Evolutionary conservation across 1,140 invertebrate genomes (phyloP).

Genomic region (Philotrypesis tridentata): DNA sequence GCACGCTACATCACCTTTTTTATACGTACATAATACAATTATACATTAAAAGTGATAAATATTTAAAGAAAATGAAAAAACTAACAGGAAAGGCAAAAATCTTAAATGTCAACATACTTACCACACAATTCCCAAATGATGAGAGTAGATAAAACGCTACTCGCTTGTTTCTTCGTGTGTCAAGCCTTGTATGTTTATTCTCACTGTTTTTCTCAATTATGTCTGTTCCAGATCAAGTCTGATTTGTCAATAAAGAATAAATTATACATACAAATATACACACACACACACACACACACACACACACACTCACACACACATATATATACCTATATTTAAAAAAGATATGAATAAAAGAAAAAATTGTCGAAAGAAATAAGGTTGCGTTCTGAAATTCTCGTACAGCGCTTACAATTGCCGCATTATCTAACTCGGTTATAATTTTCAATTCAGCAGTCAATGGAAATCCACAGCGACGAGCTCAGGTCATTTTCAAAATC

Average conservation of each 20-base stretch:
- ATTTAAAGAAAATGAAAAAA: not conserved
- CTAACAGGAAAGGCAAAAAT: not conserved
- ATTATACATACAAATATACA: not conserved
- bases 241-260: conserved; percentile 40
- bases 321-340: conserved; percentile 13
- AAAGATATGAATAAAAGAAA: conserved; percentile 34
- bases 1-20: conserved; percentile 33
- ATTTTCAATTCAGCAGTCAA: not conserved
- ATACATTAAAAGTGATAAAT: conserved; percentile 1
- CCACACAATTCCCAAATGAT: not conserved
- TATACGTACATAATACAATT: conserved; percentile 29
- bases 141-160: not conserved
- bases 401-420: not conserved
- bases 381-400: not conserved
- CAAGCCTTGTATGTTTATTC: conserved; percentile 40
- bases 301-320: not conserved
- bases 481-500: not conserved
- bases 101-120: not conserved
- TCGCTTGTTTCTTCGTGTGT: conserved; percentile 36
- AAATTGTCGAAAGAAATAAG: conserved; percentile 19
- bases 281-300: conserved; percentile 4
- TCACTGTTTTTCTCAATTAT: conserved; percentile 36
- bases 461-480: not conserved
- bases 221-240: conserved; percentile 38
- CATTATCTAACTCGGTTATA: not conserved